Percentiles rank a stretch among this genome's conserved stretches.
Evolutionary conservation across 1,140 invertebrate genomes (phyloP).

Genomic region (Sycophila sp.): DNA sequence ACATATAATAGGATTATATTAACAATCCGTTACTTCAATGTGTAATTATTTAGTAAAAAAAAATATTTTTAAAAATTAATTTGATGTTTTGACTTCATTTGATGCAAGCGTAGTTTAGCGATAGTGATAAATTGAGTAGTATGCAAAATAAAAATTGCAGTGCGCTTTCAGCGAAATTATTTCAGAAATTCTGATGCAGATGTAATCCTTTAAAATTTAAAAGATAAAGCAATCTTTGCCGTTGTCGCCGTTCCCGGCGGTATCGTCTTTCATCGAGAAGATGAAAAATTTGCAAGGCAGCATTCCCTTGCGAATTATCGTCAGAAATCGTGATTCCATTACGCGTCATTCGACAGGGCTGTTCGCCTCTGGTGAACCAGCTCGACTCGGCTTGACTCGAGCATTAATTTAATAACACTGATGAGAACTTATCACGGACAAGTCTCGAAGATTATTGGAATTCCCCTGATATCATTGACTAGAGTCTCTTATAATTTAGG

Average conservation of each 20-base stretch:
- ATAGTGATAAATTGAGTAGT: too few species aligned
- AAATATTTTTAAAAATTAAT: too few species aligned
- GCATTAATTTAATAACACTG: conserved; percentile 55
- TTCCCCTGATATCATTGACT: conserved; percentile 4
- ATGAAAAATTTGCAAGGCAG: conserved; percentile 36
- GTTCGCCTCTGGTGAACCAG: background rate
- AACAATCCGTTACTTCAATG: too few species aligned
- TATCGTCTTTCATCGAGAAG: conserved; percentile 14
- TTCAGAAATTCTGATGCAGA: too few species aligned
- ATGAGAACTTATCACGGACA: conserved; percentile 50
- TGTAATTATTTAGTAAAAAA: too few species aligned
- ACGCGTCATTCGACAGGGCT: conserved; percentile 12
- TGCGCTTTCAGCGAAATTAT: too few species aligned
- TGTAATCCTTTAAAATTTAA: too few species aligned
- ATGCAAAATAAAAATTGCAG: too few species aligned
- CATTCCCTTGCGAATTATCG: conserved; percentile 32
- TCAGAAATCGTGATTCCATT: conserved; percentile 35
- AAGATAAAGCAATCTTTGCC: background rate
- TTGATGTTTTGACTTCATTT: too few species aligned
- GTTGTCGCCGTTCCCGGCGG: conserved; percentile 2
- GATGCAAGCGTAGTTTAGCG: too few species aligned
- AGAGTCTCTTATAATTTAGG: background rate
- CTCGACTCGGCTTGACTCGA: too few species aligned
- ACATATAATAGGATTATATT: too few species aligned
- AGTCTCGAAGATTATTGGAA: conserved; percentile 39